Percentiles rank a stretch among this genome's conserved stretches.
phyloP scores from a whole-genome alignment of 2,797 vertebrate species.

The Choloepus didactylus region DNA sequence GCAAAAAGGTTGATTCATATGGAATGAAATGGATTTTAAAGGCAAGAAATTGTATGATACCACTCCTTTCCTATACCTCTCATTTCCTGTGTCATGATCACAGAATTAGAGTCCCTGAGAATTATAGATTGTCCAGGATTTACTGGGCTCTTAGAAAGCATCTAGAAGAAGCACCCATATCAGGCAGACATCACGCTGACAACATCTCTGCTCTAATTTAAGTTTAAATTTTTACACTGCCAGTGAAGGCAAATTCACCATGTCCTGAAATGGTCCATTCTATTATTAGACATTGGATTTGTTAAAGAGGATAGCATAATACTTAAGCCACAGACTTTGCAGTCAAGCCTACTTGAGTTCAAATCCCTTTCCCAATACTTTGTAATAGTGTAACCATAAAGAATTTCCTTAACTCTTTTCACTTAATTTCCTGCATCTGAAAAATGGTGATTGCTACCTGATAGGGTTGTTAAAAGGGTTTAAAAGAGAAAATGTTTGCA shows the following conservation, averaged over 20 bases:
- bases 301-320: background rate
- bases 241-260: background rate
- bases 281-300: background rate
- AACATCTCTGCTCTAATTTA: background rate
- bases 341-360: background rate
- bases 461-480: background rate
- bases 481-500: background rate
- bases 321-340: background rate
- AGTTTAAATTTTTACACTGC: background rate
- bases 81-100: background rate
- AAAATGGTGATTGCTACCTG: background rate
- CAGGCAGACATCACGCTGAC: background rate
- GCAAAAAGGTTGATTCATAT: background rate
- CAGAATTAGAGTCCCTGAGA: background rate
- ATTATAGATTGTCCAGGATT: background rate
- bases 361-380: background rate
- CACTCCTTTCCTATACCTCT: background rate
- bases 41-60: background rate
- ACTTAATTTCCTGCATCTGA: background rate
- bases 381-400: background rate
- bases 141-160: background rate
- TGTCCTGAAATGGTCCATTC: background rate
- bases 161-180: background rate
- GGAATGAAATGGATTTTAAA: background rate
- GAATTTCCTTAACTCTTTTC: background rate